Evolutionary conservation across 2,888 invertebrate genomes (phyloP).

Genomic region (Synanthedon formicaeformis): DNA sequence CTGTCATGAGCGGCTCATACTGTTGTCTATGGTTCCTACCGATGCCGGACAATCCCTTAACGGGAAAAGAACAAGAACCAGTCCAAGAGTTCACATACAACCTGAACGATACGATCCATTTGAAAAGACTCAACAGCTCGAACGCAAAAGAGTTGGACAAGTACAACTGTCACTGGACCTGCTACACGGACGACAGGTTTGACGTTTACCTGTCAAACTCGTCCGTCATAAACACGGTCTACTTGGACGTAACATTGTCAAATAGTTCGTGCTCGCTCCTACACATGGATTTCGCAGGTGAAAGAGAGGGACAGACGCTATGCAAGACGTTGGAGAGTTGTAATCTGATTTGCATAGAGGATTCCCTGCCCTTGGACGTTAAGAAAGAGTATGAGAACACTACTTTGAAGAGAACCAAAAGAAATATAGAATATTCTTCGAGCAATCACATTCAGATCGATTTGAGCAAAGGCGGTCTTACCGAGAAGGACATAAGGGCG

Average conservation of each 20-base stretch:
- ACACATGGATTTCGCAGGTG: conserved; percentile 36
- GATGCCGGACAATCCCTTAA: conserved; percentile 20
- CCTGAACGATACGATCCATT: conserved; percentile 44
- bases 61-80: conserved; percentile 15
- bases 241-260: conserved; percentile 26
- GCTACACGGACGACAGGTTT: conserved; percentile 25
- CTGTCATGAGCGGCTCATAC: conserved; percentile 75
- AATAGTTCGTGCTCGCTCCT: conserved; percentile 41
- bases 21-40: conserved; percentile 77
- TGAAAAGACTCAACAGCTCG: conserved; percentile 22
- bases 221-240: conserved; percentile 32
- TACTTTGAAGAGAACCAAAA: conserved; percentile 13
- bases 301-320: conserved; percentile 26
- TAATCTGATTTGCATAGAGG: conserved; percentile 41
- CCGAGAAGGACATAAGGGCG: conserved; percentile 5
- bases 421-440: conserved; percentile 11
- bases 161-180: conserved; percentile 52
- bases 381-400: conserved; percentile 3
- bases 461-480: conserved; percentile 10
- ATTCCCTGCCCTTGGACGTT: conserved; percentile 3
- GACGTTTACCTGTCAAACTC: conserved; percentile 39
- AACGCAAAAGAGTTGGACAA: conserved; percentile 26
- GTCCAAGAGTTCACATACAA: conserved; percentile 36
- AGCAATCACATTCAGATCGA: conserved; percentile 4
- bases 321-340: conserved; percentile 39